Percentiles rank a stretch among this genome's conserved stretches.
Evolutionary conservation across 2,888 invertebrate genomes (phyloP).

Genomic region (Dusona sp.): DNA sequence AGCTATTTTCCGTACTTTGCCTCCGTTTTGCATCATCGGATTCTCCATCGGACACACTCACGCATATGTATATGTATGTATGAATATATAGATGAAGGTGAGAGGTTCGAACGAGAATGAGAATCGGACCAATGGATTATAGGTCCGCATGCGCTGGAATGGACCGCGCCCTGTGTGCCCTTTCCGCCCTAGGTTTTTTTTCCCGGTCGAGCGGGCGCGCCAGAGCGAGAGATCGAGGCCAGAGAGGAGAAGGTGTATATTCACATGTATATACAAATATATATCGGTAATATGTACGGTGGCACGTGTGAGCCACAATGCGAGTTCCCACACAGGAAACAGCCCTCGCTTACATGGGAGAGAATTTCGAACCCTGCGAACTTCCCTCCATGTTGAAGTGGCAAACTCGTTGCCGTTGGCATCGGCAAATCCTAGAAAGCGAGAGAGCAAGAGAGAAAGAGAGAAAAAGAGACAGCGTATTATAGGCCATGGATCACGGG

Average conservation of each 20-base stretch:
- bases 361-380: constrained; percentile 63
- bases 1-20: constrained; percentile 65
- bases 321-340: constrained; percentile 85
- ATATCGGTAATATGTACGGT: constrained; percentile 78
- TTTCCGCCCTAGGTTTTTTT: constrained; percentile 73
- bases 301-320: constrained; percentile 87
- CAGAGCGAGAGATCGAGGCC: constrained; percentile 68
- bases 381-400: constrained; percentile 49
- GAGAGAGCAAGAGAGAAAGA: constrained; percentile 36
- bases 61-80: neutral
- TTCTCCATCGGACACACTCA: neutral
- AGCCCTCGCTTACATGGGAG: constrained; percentile 68
- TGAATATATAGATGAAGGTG: constrained; percentile 17
- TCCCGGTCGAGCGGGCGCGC: constrained; percentile 60
- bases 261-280: constrained; percentile 61
- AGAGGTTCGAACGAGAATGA: constrained; percentile 37
- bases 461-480: constrained; percentile 60
- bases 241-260: constrained; percentile 44
- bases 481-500: constrained; percentile 78
- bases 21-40: constrained; percentile 40
- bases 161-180: constrained; percentile 81
- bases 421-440: constrained; percentile 38
- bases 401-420: constrained; percentile 57
- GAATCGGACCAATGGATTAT: constrained; percentile 72
- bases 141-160: constrained; percentile 82